Evolutionary conservation across 2,888 invertebrate genomes (phyloP).

Genomic region (Lasiommata megera): DNA sequence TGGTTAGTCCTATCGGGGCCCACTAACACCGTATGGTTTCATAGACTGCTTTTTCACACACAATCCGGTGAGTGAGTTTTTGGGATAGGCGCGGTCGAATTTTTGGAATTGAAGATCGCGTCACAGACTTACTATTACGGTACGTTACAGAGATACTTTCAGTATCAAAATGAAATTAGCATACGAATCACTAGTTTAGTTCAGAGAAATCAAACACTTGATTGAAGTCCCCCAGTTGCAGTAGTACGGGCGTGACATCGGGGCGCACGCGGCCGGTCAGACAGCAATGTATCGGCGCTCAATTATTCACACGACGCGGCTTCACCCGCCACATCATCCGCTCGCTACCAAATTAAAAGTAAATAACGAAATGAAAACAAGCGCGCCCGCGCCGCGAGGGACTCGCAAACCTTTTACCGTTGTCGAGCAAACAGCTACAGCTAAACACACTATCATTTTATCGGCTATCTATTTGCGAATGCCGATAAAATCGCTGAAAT

Average conservation of each 20-base stretch:
- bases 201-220: background rate
- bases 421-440: constrained; percentile 74
- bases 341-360: constrained; percentile 81
- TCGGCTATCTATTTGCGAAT: constrained; percentile 70
- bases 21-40: too few relatives aligned
- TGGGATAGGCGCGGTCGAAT: too few relatives aligned
- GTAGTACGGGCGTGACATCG: constrained; percentile 1
- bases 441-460: constrained; percentile 77
- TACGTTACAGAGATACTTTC: too few relatives aligned
- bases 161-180: too few relatives aligned
- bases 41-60: too few relatives aligned
- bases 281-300: constrained; percentile 57
- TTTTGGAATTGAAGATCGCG: too few relatives aligned
- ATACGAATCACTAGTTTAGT: too few relatives aligned
- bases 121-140: too few relatives aligned
- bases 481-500: constrained; percentile 63
- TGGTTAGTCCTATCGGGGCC: too few relatives aligned
- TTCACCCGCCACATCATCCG: constrained; percentile 71
- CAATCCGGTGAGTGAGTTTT: too few relatives aligned
- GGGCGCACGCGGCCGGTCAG: constrained; percentile 1
- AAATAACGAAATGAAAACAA: constrained; percentile 81
- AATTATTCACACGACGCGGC: constrained; percentile 76
- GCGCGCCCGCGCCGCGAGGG: constrained; percentile 68
- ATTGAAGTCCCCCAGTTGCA: background rate
- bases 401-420: constrained; percentile 80